phyloP scores from a whole-genome alignment of 2,797 vertebrate species.

The Scleropages formosus region DNA sequence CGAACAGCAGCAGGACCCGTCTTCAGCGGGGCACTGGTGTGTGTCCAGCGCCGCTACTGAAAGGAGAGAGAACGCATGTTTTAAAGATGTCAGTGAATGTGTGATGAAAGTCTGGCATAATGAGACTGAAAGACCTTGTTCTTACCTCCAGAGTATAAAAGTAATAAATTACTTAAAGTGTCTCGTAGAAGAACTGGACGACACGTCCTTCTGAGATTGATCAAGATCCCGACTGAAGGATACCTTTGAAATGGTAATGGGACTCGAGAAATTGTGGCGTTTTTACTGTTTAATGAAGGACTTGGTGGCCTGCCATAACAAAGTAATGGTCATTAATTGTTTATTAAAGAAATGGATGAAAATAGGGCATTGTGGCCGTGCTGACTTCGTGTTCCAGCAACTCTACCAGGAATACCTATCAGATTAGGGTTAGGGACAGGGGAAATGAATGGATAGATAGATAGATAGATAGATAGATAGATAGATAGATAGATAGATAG shows the following conservation, averaged over 20 bases:
- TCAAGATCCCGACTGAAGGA: constrained; percentile 47
- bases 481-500: no score
- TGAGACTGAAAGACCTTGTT: constrained; percentile 65
- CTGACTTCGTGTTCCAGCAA: neutral
- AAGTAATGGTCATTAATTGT: constrained; percentile 54
- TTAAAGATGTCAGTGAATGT: constrained; percentile 61
- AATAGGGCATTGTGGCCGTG: constrained; percentile 35
- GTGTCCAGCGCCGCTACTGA: constrained; percentile 24
- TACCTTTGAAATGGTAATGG: constrained; percentile 65
- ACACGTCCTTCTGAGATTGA: constrained; percentile 48
- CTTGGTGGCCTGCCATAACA: constrained; percentile 62
- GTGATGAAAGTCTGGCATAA: constrained; percentile 67
- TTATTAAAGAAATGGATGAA: constrained; percentile 44
- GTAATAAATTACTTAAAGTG: constrained; percentile 47
- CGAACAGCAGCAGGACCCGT: constrained; percentile 12
- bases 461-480: no score
- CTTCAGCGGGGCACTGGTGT: constrained; percentile 22
- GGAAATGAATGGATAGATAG: no score
- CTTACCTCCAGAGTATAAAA: constrained; percentile 64
- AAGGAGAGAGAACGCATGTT: constrained; percentile 48
- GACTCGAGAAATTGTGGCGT: constrained; percentile 53
- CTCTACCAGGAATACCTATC: no score
- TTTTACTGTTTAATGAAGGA: constrained; percentile 55
- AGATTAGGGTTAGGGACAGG: no score
- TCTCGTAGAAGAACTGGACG: constrained; percentile 42